Evolutionary conservation across 2,797 vertebrate species (phyloP), one percentile per base, ranked within the genome.

Genomic region (Enteromius treurensis): DNA sequence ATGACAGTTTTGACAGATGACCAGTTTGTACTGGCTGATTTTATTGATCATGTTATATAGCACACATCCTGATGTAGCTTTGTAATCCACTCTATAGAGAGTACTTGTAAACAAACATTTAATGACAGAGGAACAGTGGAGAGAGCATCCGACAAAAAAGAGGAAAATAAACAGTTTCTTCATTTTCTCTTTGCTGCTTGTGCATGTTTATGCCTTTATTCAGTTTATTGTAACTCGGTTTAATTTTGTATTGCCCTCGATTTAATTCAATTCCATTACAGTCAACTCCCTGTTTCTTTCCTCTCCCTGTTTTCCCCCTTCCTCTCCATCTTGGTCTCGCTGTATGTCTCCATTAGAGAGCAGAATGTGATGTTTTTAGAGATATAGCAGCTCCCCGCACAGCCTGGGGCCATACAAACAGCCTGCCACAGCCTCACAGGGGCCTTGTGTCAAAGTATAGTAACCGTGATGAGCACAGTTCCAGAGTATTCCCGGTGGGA

Each of bases 391-490:
- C 85, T 80, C 51, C 51, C 80, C 58, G 80, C 79, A 85, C 84
- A 86, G 91, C 93, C 92, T 85, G 85, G 2, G 88, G 92, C 90
- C 53, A 84, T 89, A 88, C 89, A 89, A 87, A 82, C 88, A 88
- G 80, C 87, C 79, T 79, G 60, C 70, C 75, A 86, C 77, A 80
- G 80, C 77, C 82, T 88, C 85, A 80, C 42, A 77, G 85, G 85
- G 71, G 84, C 71, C 65, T 74, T 23, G 68, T 73, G 78, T 86
- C 83, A 88, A 81, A 83, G 58, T 80, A 83, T 60, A 84, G 85
- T 67, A 42, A 81, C 77, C 68, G 70, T 83, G 85, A 88, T 64
- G 51, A 77, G 84, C 69, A 82, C 62, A 80, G 65, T 69, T 80
- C 58, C 34, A 47, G 29, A 65, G 51, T 62, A 60, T 75, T 65